phyloP scores from a whole-genome alignment of 1,140 invertebrate species.

The Monomorium pharaonis region DNA sequence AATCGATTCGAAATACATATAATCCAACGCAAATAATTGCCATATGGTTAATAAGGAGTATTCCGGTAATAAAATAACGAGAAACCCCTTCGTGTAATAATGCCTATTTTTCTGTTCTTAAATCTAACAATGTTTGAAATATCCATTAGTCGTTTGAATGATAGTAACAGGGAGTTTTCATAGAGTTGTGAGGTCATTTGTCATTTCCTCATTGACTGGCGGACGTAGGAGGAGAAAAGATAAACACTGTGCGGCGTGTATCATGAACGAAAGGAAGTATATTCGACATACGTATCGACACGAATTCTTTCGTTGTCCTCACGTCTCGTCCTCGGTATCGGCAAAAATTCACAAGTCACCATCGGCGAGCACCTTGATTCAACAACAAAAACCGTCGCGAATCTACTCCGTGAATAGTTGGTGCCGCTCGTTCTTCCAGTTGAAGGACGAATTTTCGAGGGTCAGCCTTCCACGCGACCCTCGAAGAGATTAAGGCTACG shows the following conservation, averaged over 20 bases:
- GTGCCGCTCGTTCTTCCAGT: not conserved
- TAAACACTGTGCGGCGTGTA: not conserved
- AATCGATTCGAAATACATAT: not conserved
- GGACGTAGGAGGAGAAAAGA: conserved; percentile 7
- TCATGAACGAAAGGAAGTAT: not conserved
- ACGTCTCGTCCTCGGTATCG: not conserved
- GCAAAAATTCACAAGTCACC: not conserved
- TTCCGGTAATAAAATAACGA: not conserved
- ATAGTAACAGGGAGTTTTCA: not conserved
- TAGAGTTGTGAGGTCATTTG: not conserved
- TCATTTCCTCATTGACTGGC: conserved; percentile 19
- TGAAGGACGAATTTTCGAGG: not conserved
- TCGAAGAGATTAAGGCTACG: not conserved
- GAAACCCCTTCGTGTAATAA: not conserved
- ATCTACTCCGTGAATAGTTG: not conserved
- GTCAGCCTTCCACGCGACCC: not conserved
- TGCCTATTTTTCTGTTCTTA: not conserved
- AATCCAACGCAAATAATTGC: not conserved
- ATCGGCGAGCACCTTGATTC: not conserved
- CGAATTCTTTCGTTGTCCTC: conserved; percentile 6
- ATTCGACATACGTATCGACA: not conserved
- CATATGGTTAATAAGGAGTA: not conserved
- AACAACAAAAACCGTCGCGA: not conserved
- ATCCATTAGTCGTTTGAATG: not conserved
- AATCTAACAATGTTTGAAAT: too few species aligned